Evolutionary conservation across 92 coral and sea anemone genomes (phyloP), one percentile per base, ranked within the genome.

Genomic region (Heteractis magnifica): DNA sequence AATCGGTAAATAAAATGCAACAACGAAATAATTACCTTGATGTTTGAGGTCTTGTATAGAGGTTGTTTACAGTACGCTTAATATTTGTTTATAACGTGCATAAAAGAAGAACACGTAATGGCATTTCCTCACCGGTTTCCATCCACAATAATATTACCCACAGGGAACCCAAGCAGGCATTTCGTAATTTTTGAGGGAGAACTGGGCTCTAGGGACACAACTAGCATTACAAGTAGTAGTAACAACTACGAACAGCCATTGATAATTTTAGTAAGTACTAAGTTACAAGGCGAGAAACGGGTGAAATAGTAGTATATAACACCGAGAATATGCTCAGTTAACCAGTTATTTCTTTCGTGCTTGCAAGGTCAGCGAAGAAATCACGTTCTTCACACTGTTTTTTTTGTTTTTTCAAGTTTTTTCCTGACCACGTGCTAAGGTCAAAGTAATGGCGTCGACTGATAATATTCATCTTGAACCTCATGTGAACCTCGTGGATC

Each of bases 241-340:
- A 65, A n/a, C 48, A 65, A 65, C 72, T 65, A 65, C 72, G 72
- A 65, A 65, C 72, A 65, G 72, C 72, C 72, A 65, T 65, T 65
- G 72, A 65, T 16, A 65, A 65, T 5, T 65, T 48, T 65, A 65
- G 72, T 65, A 65, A 18, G 77, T 73, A 0, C 7, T 73, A 73
- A 14, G 77, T 48, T 73, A 73, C 77, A 34, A 73, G 3, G 77
- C 55, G 77, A 73, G 77, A 73, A 73, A 73, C 56, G 77, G 77
- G 77, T 73, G 77, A n/a, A n/a, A n/a, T n/a, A n/a, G n/a, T n/a
- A n/a, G n/a, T n/a, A n/a, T n/a, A n/a, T n/a, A n/a, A n/a, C n/a
- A n/a, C n/a, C n/a, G n/a, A n/a, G n/a, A n/a, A n/a, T n/a, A n/a
- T n/a, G n/a, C n/a, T n/a, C n/a, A n/a, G n/a, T n/a, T n/a, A n/a